phyloP scores from a whole-genome alignment of 2,113 vertebrate genomes.

The Gymnogyps californianus region DNA sequence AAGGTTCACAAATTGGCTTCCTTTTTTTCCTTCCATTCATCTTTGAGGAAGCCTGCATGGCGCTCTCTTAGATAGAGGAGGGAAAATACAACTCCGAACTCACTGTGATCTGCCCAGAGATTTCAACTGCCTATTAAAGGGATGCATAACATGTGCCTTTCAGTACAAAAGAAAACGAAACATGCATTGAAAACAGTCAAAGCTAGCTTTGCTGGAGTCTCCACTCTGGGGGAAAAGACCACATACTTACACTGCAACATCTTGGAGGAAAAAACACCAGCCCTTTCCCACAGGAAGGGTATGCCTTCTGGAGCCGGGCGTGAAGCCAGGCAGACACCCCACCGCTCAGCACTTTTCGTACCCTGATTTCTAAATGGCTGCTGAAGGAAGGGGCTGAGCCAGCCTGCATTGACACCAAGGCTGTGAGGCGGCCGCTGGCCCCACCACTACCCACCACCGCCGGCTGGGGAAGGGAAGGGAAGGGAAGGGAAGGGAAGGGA shows the following conservation, averaged over 20 bases:
- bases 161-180: background rate
- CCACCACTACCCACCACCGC: background rate
- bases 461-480: too few species aligned
- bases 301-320: too few species aligned
- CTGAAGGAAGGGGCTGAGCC: background rate
- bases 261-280: background rate
- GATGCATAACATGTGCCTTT: fast-evolving
- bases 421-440: background rate
- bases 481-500: too few species aligned
- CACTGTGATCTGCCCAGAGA: background rate
- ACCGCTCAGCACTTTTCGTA: background rate
- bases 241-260: background rate
- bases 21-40: background rate
- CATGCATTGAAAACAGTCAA: background rate
- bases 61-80: background rate
- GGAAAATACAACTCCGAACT: background rate
- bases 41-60: background rate
- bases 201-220: background rate
- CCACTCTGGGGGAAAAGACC: background rate
- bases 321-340: background rate
- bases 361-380: background rate
- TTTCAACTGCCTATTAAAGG: background rate
- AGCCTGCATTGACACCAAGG: background rate
- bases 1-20: background rate
- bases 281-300: background rate